Evolutionary conservation across 2,888 invertebrate species (phyloP).

Genomic region (Hyppa rectilinea): DNA sequence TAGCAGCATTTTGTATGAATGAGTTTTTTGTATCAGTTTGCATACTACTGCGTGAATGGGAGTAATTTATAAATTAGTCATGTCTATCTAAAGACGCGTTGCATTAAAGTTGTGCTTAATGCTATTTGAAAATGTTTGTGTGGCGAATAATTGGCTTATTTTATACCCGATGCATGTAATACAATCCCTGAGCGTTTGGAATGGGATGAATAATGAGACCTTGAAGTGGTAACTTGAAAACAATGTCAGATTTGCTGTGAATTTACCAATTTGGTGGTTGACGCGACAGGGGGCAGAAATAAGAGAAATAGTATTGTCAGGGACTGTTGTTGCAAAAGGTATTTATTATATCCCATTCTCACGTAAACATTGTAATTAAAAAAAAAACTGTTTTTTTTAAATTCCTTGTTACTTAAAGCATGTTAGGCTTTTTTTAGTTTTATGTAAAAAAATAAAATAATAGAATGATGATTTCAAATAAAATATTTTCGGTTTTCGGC

Average conservation of each 20-base stretch:
- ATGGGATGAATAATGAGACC: constrained; percentile 3
- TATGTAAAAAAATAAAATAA: background rate
- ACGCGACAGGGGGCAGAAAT: background rate
- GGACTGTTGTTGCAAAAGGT: background rate
- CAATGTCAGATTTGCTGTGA: too few relatives aligned
- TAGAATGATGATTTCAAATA: background rate
- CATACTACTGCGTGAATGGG: background rate
- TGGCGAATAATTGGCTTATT: constrained; percentile 14
- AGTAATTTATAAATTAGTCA: background rate
- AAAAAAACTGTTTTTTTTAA: background rate
- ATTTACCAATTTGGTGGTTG: background rate
- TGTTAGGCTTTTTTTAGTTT: background rate
- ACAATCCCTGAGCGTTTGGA: background rate
- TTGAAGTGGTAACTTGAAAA: background rate
- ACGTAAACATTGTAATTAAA: background rate
- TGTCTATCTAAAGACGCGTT: background rate
- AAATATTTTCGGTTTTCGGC: background rate
- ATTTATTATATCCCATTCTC: constrained; percentile 2
- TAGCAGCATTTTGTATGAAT: constrained; percentile 45
- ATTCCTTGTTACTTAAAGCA: background rate
- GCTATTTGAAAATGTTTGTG: background rate
- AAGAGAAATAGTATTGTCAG: background rate
- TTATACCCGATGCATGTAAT: constrained; percentile 2
- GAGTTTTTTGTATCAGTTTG: background rate
- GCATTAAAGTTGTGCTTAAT: background rate